Evolutionary conservation across 2,888 invertebrate genomes (phyloP).

Genomic region (Tipula helvola): DNA sequence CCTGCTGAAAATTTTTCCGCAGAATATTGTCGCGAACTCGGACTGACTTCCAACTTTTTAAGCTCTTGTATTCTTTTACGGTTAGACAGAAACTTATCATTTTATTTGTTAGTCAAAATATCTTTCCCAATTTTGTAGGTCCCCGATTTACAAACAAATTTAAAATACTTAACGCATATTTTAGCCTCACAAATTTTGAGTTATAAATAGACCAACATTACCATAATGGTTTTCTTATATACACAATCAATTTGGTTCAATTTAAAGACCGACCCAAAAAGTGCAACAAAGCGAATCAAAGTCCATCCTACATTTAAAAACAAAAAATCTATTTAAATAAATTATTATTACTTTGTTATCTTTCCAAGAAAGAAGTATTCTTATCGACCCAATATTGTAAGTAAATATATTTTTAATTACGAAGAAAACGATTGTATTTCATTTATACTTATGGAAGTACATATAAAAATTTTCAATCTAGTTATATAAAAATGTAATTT

Average conservation of each 20-base stretch:
- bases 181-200: too few relatives aligned
- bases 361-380: background rate
- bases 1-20: too few relatives aligned
- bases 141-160: too few relatives aligned
- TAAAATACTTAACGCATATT: too few relatives aligned
- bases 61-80: too few relatives aligned
- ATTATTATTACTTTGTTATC: background rate
- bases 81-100: too few relatives aligned
- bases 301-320: background rate
- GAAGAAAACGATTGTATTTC: background rate
- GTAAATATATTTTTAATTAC: background rate
- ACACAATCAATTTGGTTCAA: background rate
- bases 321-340: background rate
- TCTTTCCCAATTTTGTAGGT: too few relatives aligned
- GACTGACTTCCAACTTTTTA: too few relatives aligned
- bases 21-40: too few relatives aligned
- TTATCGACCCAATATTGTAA: background rate
- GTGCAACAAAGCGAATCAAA: background rate
- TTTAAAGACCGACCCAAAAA: background rate
- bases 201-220: too few relatives aligned
- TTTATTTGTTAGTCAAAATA: too few relatives aligned
- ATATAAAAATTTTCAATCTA: background rate
- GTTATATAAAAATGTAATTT: background rate
- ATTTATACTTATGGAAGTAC: background rate
- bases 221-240: too few relatives aligned